Base-by-base conservation (phyloP, 2,888 invertebrate species). In the Epirrhoe alternata region DNA sequence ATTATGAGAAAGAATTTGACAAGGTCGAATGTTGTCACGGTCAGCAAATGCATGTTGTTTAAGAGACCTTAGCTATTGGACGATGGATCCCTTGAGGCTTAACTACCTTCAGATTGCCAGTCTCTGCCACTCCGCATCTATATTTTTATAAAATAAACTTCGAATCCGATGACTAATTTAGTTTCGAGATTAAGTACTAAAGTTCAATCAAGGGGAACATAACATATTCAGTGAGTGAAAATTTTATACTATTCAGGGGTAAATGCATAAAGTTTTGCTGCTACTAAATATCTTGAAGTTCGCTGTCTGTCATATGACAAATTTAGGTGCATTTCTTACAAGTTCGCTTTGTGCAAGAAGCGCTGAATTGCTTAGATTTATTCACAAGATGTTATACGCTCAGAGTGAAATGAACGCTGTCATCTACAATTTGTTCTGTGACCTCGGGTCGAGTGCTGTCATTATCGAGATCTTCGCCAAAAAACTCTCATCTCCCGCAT, bases 401-500 rank as follows among this genome's bases (percentile, higher is more conserved):
- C 14, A 12, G 16, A 53, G 53, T 53, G 60, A 45, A 33, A 31
- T 1, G 33, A 45, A 45, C 33, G 16, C 10, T 0, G 24, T 10
- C 10, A 42, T n/a, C 6, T 53, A 61, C 53, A 24, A 2, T 16
- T 5, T 53, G 6, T n/a, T 53, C 60, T 53, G 53, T 52, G 57
- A 3, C 50, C 30, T 30, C 42, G 80, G 77, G 78, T 86, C 81
- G 77, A 85, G 84, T 74, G 79, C 75, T 79, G 82, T 84, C 84
- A 84, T 86, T 86, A 86, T 81, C 79, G 78, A 80, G 80, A 80
- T 79, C 81, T 79, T 74, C 77, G 61, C 68, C 74, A 76, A 79
- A 85, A 85, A 81, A 77, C 77, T 78, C 76, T 76, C 65, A 68
- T 70, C 75, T 71, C 74, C 71, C 75, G 77, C 69, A 78, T 81